Base-by-base conservation (phyloP, 1,140 invertebrate species). In the Venturia canescens region DNA sequence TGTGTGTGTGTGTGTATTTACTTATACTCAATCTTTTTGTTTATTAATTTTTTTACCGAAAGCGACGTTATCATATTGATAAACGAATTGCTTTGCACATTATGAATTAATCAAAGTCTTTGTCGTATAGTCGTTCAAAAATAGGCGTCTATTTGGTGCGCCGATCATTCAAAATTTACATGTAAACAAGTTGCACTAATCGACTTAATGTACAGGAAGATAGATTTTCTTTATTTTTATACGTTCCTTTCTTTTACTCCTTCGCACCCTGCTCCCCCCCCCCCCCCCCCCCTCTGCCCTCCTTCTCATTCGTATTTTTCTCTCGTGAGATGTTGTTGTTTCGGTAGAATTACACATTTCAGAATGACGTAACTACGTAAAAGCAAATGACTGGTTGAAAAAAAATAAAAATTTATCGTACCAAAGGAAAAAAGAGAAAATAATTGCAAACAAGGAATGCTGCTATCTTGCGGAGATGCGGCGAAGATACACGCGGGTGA, bases 171-270 rank as follows among this genome's bases (percentile, higher is more conserved):
- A 80, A 86, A 86, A 88, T 89, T 88, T 88, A 87, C 86, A 84
- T 83, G 86, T 82, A 89, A 82, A 88, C 83, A 87, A 82, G 77
- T 85, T 84, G 38, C 34, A 21, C 81, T 82, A 80, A 83, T 82
- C 84, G 69, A 44, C 38, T 85, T 84, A 87, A 88, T 89, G 81
- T 89, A 90, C 86, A 90, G 89, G 88, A 90, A 90, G 89, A 90
- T 90, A 87, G 84, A 72, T 85, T 84, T 82, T 79, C 83, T 82
- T 75, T 27, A 9, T 80, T 84, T 84, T 83, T 83, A 70, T 57
- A 50, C 31, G 31, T 75, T 70, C 38, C 67, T 3, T 66, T 66
- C 34, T 77, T 50, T 21, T 69, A 34, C 23, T 48, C 21, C 21
- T 13, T 21, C 38, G 34, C n/a, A n/a, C n/a, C n/a, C n/a, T n/a